Evolutionary conservation across 2,888 invertebrate species (phyloP), one percentile per base, ranked within the genome.

Genomic region (Meganola albula): DNA sequence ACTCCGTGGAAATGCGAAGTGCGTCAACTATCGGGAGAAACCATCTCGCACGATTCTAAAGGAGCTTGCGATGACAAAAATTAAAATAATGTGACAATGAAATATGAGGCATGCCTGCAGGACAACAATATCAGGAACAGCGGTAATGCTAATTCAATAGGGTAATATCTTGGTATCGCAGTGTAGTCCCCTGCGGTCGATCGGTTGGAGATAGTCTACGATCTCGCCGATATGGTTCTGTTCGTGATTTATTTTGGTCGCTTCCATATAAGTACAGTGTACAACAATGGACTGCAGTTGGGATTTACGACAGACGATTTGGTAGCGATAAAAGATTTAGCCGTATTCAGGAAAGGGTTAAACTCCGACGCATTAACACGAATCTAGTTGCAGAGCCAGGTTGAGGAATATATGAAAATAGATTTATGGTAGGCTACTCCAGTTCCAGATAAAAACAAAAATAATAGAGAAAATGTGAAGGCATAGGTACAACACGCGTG

Each of bases 161-260:
- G 74, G 77, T 78, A 83, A 80, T 79, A 80, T 73, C 69, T 55
- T 63, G 63, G 69, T 74, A 80, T 78, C 75, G 58, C 63, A 67
- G 62, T 65, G 63, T 67, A 66, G 65, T 65, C 62, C 63, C 67
- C 66, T 58, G 71, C 68, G 70, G 72, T 74, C 67, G 77, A 72
- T 74, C 65, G 58, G 56, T 30, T 55, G 37, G 63, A 66, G 77
- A 80, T 82, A 78, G 71, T 71, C 74, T 73, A 69, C 74, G 80
- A 80, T 80, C 68, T 68, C 58, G 62, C 79, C 74, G 83, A 83
- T 84, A 83, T 80, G 80, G 80, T 74, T 72, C 64, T 63, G 70
- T 64, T 82, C 82, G 83, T 83, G 84, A 84, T 85, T 84, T 84
- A 84, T 84, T 82, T 82, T 67, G 71, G 77, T 66, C 76, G 74